Conservation (phyloP, 2,797 vertebrate genomes). For the Enoplosus armatus region DNA sequence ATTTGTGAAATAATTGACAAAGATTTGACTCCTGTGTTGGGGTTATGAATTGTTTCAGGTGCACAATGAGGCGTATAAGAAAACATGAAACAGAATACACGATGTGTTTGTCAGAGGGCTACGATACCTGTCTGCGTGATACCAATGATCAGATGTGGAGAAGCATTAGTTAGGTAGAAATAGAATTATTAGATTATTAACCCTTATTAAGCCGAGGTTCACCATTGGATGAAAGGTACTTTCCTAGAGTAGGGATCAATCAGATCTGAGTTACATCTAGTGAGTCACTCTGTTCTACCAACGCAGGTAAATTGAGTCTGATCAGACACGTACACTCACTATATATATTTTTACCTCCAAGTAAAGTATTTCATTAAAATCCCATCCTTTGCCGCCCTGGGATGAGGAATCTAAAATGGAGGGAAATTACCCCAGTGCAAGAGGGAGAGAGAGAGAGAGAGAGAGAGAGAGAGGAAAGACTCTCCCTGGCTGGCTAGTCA, state of each 20-base stretch:
- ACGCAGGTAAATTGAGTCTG: slow-evolving; percentile 27
- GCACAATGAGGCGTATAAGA: slow-evolving; percentile 7
- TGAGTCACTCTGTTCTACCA: slow-evolving; percentile 24
- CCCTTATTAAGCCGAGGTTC: slow-evolving; percentile 35
- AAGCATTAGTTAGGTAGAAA: slow-evolving; percentile 39
- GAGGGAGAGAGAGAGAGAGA: slow-evolving; percentile 52
- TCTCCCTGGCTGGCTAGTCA: slow-evolving; percentile 70
- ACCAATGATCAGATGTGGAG: slow-evolving; percentile 19
- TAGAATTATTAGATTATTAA: slow-evolving; percentile 55
- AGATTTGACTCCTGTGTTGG: neutral
- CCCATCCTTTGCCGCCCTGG: slow-evolving; percentile 39
- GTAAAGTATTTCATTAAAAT: slow-evolving; percentile 43
- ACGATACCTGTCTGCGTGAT: slow-evolving; percentile 6
- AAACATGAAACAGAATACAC: slow-evolving; percentile 39
- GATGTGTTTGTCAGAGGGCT: slow-evolving; percentile 28
- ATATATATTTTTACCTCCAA: slow-evolving; percentile 22
- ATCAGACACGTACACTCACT: slow-evolving; percentile 1
- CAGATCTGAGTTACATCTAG: slow-evolving; percentile 36
- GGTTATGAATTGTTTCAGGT: neutral
- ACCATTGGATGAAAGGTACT: slow-evolving; percentile 35
- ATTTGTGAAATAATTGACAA: neutral
- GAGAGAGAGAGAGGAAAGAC: slow-evolving; percentile 60
- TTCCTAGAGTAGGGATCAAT: slow-evolving; percentile 21
- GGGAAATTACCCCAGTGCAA: slow-evolving; percentile 76
- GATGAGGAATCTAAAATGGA: slow-evolving; percentile 80